phyloP scores from a whole-genome alignment of 1,140 invertebrate genomes.

The Idris sp. region DNA sequence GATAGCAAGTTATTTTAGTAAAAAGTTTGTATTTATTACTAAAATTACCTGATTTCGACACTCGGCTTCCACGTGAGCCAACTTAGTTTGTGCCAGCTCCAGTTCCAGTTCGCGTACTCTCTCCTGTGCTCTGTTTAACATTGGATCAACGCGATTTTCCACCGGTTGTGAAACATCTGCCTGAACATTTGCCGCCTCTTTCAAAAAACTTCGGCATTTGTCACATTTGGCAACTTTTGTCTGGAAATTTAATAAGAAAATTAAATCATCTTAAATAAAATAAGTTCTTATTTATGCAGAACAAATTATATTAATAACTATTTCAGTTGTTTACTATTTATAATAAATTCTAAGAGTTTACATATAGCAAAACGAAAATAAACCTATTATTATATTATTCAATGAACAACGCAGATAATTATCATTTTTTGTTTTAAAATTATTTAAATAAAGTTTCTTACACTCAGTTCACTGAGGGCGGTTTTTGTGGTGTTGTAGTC shows the following conservation, averaged over 20 bases:
- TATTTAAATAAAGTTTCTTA: too few species aligned
- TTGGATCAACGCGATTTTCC: slow-evolving; percentile 71
- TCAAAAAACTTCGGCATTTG: slow-evolving; percentile 76
- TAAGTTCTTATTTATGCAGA: too few species aligned
- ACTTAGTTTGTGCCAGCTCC: slow-evolving; percentile 96
- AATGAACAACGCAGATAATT: too few species aligned
- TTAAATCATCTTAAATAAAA: too few species aligned
- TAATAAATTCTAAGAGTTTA: too few species aligned
- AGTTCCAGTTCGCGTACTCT: slow-evolving; percentile 94
- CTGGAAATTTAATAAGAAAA: slow-evolving; percentile 68
- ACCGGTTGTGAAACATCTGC: slow-evolving; percentile 68
- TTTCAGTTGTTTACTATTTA: too few species aligned
- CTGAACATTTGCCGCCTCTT: slow-evolving; percentile 64
- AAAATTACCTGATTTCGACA: slow-evolving; percentile 95
- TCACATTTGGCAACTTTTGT: slow-evolving; percentile 80
- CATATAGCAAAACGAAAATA: too few species aligned
- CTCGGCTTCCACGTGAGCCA: slow-evolving; percentile 97
- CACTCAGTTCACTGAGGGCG: slow-evolving; percentile 80
- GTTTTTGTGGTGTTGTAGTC: slow-evolving; percentile 85
- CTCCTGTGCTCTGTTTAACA: slow-evolving; percentile 79
- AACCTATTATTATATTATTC: too few species aligned
- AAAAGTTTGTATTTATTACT: too few species aligned
- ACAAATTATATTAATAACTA: too few species aligned
- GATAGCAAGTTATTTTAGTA: too few species aligned
- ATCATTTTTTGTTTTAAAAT: too few species aligned